Evolutionary conservation across 2,888 invertebrate genomes (phyloP), one percentile per base, ranked within the genome.

Genomic region (Tubulanus polymorphus): DNA sequence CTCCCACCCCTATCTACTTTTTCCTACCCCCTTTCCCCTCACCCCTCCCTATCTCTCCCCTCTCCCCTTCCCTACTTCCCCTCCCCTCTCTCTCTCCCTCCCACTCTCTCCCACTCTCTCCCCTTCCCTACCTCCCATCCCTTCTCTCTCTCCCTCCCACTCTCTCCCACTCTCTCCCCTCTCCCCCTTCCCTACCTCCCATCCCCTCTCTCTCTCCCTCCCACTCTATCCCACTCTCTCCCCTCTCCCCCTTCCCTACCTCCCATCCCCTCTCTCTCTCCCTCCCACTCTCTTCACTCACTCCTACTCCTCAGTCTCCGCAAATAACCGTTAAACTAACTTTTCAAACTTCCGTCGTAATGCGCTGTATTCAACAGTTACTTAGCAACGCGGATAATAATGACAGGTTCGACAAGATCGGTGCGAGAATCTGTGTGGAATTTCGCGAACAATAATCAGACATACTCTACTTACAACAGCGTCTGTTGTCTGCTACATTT

Each of bases 41-140:
- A 27, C 25, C 30, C 48, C 18, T 52, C 54, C 37, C 26, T 32
- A 35, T 47, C 27, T 35, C 6, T 3, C 37, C 25, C 48, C 46
- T 49, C 49, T 29, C 29, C 37, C 41, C 53, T 37, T 18, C 20
- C 49, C 32, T 3, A 18, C 35, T 18, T 30, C 41, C 32, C 12
- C 25, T 30, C 35, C 32, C 37, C 45, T 28, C 55, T 37, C 23
- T 29, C 2, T 37, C 41, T 41, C 29, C 37, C 48, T 51, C 47
- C 20, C 26, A 32, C 3, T 18, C 18, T 49, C 23, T n/a, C 35
- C 35, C 35, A 25, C 26, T 3, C 28, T 25, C 50, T 45, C 2
- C n/a, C 3, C 26, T 37, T 27, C 18, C 56, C 55, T 37, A n/a
- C 26, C 27, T 27, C 32, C 45, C 18, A 20, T 23, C 37, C 23